Evolutionary conservation across 1,140 invertebrate genomes (phyloP).

Genomic region (Drosophila pandora): DNA sequence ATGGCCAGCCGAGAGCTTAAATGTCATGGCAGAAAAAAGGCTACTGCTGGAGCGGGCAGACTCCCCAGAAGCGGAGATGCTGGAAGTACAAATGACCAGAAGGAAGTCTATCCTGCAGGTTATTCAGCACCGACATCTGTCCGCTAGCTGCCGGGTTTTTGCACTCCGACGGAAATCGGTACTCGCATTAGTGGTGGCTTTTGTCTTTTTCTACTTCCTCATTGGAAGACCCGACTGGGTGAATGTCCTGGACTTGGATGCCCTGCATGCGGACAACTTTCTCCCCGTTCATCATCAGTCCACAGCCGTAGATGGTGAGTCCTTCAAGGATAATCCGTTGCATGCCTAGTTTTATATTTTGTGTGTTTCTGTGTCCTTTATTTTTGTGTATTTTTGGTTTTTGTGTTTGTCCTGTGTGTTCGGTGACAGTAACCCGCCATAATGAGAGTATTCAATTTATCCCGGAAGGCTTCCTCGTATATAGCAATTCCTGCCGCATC

Average conservation of each 20-base stretch:
- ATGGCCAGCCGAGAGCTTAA: constrained; percentile 8
- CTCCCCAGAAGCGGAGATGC: constrained; percentile 16
- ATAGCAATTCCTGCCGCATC: constrained; percentile 88
- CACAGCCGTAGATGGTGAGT: constrained; percentile 75
- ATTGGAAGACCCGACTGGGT: constrained; percentile 49
- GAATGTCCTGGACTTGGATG: constrained; percentile 62
- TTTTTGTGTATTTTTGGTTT: neutral
- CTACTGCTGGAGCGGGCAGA: constrained; percentile 41
- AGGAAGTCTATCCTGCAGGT: constrained; percentile 6
- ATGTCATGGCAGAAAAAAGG: constrained; percentile 55
- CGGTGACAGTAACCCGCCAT: neutral
- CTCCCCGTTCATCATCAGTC: constrained; percentile 67
- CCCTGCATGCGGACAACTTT: constrained; percentile 15
- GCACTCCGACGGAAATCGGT: constrained; percentile 48
- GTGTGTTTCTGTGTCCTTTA: neutral
- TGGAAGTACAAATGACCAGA: constrained; percentile 4
- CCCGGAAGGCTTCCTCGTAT: constrained; percentile 86
- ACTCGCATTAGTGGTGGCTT: constrained; percentile 37
- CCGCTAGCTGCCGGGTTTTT: constrained; percentile 18
- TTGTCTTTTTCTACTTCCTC: constrained; percentile 59
- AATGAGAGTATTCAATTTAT: constrained; percentile 35
- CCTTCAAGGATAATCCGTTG: neutral
- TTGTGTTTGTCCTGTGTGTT: constrained; percentile 2
- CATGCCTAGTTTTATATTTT: constrained; percentile 11
- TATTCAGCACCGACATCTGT: constrained; percentile 14